phyloP scores from a whole-genome alignment of 1,140 invertebrate species.

The Sweltsa coloradensis region DNA sequence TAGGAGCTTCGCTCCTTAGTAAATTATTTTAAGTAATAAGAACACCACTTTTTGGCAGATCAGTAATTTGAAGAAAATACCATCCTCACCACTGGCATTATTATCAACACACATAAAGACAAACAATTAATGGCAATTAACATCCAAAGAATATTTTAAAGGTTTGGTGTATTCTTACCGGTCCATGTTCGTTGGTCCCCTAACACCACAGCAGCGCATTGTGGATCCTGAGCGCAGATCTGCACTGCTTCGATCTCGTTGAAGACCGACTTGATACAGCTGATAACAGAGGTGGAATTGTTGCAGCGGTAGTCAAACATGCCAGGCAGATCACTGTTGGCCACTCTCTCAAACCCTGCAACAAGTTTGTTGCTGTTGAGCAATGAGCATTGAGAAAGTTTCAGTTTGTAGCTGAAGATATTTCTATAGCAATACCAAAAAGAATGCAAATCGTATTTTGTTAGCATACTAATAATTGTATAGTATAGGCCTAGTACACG shows the following conservation, averaged over 20 bases:
- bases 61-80: too few species aligned
- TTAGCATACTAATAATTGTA: too few species aligned
- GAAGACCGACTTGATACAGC: conserved; percentile 29
- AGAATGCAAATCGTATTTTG: too few species aligned
- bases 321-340: conserved; percentile 25
- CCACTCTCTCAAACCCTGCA: conserved; percentile 10
- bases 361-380: not conserved
- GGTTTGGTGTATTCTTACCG: too few species aligned
- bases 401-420: not conserved
- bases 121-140: not conserved
- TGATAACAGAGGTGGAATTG: conserved; percentile 24
- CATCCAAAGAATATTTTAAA: not conserved
- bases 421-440: not conserved
- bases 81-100: too few species aligned
- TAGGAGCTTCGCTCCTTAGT: too few species aligned
- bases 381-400: not conserved
- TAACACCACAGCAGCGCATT: conserved; percentile 30
- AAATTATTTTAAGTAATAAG: too few species aligned
- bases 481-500: too few species aligned
- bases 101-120: too few species aligned
- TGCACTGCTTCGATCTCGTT: conserved; percentile 28
- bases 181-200: conserved; percentile 28
- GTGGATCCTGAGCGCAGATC: conserved; percentile 26
- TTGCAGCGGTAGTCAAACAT: conserved; percentile 30
- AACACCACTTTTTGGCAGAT: too few species aligned